These are phyloP conservation scores for Synergus japonicus DNA, from an alignment of 2,888 invertebrate genomes.

Conservation along the genomic window DNA sequence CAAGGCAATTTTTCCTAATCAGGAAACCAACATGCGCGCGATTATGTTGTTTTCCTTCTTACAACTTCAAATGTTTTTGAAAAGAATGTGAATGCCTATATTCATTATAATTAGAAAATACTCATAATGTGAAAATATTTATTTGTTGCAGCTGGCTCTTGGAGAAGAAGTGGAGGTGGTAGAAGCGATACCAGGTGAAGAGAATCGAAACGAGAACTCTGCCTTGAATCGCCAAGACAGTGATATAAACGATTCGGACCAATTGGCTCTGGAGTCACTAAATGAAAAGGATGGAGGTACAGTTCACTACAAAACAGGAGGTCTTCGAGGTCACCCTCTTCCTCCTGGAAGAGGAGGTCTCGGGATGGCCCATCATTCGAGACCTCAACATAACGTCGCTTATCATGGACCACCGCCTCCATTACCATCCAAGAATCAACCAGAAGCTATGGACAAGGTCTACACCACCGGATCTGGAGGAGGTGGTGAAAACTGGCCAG, in stretches of 20 bases:
- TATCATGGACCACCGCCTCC: constrained; percentile 87
- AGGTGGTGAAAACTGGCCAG: constrained; percentile 88
- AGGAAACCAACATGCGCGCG: neutral
- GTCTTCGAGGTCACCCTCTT: constrained; percentile 76
- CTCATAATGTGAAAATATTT: neutral
- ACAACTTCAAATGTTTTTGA: no score
- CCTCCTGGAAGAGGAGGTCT: constrained; percentile 78
- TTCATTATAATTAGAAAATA: no score
- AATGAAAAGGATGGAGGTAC: constrained; percentile 79
- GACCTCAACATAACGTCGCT: constrained; percentile 80
- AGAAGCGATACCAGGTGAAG: constrained; percentile 80
- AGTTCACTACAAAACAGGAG: constrained; percentile 74
- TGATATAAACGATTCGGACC: constrained; percentile 82
- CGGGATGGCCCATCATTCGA: constrained; percentile 67
- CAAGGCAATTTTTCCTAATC: constrained; percentile 24
- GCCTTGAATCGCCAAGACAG: constrained; percentile 80
- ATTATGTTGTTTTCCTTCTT: no score
- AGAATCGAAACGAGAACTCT: constrained; percentile 79
- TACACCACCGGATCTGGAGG: constrained; percentile 74
- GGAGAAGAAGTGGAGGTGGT: constrained; percentile 83
- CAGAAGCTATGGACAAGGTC: constrained; percentile 82
- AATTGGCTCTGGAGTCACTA: constrained; percentile 85
- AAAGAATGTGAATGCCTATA: no score
- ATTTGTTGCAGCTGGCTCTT: constrained; percentile 65
- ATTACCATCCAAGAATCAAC: constrained; percentile 79